A percentile compares a stretch with the other conserved stretches of the same genome.
Evolutionary conservation across 2,888 invertebrate species (phyloP).

Genomic region (Agriopis aurantiaria): DNA sequence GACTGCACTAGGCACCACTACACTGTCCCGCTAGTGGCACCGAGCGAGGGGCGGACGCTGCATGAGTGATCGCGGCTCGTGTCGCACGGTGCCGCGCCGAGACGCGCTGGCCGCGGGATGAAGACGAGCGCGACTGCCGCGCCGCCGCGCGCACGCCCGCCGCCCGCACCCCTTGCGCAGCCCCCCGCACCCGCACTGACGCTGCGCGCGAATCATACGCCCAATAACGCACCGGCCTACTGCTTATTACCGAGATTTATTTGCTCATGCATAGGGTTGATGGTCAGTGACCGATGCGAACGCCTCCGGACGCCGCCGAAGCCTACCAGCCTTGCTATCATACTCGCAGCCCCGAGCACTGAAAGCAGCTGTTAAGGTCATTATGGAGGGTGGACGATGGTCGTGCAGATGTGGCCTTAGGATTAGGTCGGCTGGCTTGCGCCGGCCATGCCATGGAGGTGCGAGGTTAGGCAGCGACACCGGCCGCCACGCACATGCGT

Average conservation of each 20-base stretch:
- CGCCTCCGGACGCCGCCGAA: conserved; percentile 40
- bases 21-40: conserved; percentile 66
- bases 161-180: conserved; percentile 48
- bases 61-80: conserved; percentile 64
- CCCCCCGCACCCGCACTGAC: conserved; percentile 79
- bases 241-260: conserved; percentile 83
- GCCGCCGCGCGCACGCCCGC: conserved; percentile 54
- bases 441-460: conserved; percentile 39
- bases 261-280: conserved; percentile 75
- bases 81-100: conserved; percentile 59
- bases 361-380: conserved; percentile 3
- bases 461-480: conserved; percentile 52
- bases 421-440: conserved; percentile 18
- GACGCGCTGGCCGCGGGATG: conserved; percentile 52
- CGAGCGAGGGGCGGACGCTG: conserved; percentile 62
- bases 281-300: conserved; percentile 65
- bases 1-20: too few species aligned
- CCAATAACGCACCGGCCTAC: conserved; percentile 81
- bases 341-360: background rate
- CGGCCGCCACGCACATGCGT: conserved; percentile 84
- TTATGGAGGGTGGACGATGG: conserved; percentile 14
- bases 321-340: conserved; percentile 4
- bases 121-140: conserved; percentile 61
- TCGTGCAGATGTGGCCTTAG: conserved; percentile 24
- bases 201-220: conserved; percentile 85